Evolutionary conservation across 2,888 invertebrate species (phyloP).

Genomic region (Dryocosmus kuriphilus): DNA sequence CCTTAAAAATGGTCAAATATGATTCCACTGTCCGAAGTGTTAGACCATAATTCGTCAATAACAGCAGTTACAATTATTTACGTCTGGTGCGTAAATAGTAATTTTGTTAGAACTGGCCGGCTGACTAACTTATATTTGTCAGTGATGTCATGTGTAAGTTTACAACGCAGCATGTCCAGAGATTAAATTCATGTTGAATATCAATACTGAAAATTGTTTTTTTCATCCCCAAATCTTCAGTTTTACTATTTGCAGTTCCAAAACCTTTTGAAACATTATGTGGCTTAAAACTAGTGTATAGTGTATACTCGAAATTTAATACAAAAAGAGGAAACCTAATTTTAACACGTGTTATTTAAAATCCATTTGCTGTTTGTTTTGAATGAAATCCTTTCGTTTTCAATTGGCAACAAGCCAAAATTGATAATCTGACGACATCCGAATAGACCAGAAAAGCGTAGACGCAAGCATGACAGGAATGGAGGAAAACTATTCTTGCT

Average conservation of each 20-base stretch:
- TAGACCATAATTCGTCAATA: constrained; percentile 26
- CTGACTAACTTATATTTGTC: constrained; percentile 22
- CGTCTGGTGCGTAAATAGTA: constrained; percentile 15
- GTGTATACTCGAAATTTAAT: background rate
- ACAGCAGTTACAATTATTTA: constrained; percentile 16
- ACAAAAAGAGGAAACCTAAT: background rate
- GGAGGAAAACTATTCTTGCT: background rate
- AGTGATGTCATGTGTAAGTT: constrained; percentile 14
- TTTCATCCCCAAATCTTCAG: background rate
- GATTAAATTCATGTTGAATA: background rate
- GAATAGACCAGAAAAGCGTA: constrained; percentile 6
- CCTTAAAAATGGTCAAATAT: background rate
- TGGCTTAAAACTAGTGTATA: no score
- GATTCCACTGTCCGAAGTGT: background rate
- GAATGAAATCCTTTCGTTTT: constrained; percentile 30
- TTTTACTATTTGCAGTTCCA: no score
- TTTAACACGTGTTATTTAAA: background rate
- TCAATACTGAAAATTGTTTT: background rate
- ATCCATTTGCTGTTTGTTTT: background rate
- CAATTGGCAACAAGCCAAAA: constrained; percentile 1
- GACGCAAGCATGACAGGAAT: background rate
- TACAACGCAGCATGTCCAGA: background rate
- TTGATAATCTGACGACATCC: background rate
- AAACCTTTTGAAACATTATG: no score
- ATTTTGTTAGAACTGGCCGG: constrained; percentile 7